Evolutionary conservation across 2,888 invertebrate genomes (phyloP), one percentile per base, ranked within the genome.

Genomic region (Cremastinae sp.): DNA sequence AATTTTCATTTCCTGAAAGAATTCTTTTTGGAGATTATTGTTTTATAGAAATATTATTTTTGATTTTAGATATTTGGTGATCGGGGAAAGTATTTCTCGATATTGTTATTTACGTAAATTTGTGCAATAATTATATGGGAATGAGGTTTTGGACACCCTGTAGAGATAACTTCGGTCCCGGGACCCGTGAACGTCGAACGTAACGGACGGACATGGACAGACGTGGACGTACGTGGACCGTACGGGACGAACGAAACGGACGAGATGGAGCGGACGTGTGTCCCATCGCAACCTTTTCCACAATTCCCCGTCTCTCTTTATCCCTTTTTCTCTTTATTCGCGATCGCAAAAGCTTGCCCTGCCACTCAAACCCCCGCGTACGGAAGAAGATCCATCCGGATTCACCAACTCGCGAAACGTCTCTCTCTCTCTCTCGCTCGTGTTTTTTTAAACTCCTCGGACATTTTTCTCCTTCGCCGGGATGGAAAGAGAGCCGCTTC

Each of bases 211-310:
- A 82, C 80, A 75, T 75, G 79, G 82, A 83, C 79, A 66, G 81
- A 84, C 84, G 80, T 81, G 81, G 82, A 84, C 82, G 82, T 74
- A 82, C 81, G 81, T 64, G 65, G 59, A 65, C 72, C 74, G 28
- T 54, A 64, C 65, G 64, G 73, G 70, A 81, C 82, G 82, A 78
- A 83, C 82, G 78, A 79, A 78, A 66, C 81, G 81, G 81, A 84
- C 82, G 79, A 74, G 75, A 83, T 83, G 82, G 81, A 72, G 66
- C 69, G 74, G 72, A 72, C 78, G 74, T 78, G 71, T 76, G 68
- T 68, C 80, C 77, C 75, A 66, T 69, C 77, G 61, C 74, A 80
- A 69, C 53, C 64, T 64, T 81, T 84, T 61, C 41, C 45, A 66
- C 61, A 79, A 54, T 54, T 54, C 83, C 79, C 28, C 5, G 16